These are phyloP conservation scores for Rhagonycha fulva DNA, from an alignment of 2,888 invertebrate genomes.

Conservation along the genomic window DNA sequence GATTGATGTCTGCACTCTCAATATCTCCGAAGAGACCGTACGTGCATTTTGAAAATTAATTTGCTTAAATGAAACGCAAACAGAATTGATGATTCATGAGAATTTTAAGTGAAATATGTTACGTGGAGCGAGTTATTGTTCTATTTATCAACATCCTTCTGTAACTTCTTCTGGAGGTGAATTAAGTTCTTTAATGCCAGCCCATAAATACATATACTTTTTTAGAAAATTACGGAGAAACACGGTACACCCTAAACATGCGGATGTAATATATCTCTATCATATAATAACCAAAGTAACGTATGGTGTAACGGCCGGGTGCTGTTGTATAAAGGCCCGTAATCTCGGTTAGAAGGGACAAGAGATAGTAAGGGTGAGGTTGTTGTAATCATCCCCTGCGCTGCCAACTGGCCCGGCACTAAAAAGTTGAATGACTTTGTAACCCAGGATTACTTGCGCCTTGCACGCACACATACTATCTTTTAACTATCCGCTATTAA, in stretches of 20 bases:
- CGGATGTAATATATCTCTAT: conserved; percentile 52
- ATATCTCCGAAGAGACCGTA: conserved; percentile 9
- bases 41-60: conserved; percentile 18
- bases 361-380: conserved; percentile 38
- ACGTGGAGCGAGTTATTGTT: background rate
- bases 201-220: conserved; percentile 35
- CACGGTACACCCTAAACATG: conserved; percentile 45
- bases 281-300: conserved; percentile 50
- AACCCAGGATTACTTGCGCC: conserved; percentile 42
- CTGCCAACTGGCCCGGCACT: conserved; percentile 50
- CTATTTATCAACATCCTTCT: background rate
- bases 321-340: conserved; percentile 45
- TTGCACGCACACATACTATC: conserved; percentile 42
- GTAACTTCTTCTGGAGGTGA: conserved; percentile 9
- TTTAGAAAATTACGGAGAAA: conserved; percentile 45
- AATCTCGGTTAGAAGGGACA: conserved; percentile 41
- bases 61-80: conserved; percentile 18
- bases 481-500: conserved; percentile 30
- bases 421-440: conserved; percentile 51
- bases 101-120: background rate
- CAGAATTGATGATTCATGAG: conserved; percentile 8
- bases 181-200: conserved; percentile 14
- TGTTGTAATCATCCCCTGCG: conserved; percentile 44
- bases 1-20: conserved; percentile 20
- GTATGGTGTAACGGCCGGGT: conserved; percentile 45